Evolutionary conservation across 2,113 vertebrate species (phyloP), one percentile per base, ranked within the genome.

Genomic region (Taxidea taxus): DNA sequence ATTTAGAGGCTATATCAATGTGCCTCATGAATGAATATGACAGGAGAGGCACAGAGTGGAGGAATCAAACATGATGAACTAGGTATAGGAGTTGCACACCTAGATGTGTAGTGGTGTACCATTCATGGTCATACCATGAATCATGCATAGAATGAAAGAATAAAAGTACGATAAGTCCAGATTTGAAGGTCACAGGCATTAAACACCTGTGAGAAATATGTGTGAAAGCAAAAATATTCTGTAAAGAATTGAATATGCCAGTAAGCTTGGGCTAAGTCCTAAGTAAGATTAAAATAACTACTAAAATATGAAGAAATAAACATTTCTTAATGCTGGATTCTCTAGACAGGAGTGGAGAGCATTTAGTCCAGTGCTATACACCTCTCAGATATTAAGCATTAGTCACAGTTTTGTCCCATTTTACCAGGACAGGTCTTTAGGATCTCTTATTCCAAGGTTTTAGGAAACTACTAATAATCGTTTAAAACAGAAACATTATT

Each of bases 321-420:
- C 64, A n/a, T 86, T 80, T 3, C 37, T 42, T 62, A 91, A 37
- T 39, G 4, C 3, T 8, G 7, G 16, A 29, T 81, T 56, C 39
- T 80, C 29, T 64, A 70, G 49, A 74, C 4, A 75, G 42, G 4
- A 54, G 47, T 15, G 72, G 9, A 58, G 90, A 91, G 27, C 1
- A 37, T 20, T 16, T 6, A 74, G 7, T 13, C 0, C 23, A 72
- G 7, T 20, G 2, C 27, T 66, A 12, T 1, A 42, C 0, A 15
- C 20, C 42, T 80, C n/a, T 87, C 56, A 83, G 16, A 77, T 70
- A 54, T 1, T 68, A 6, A 87, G 27, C 31, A 78, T 56, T 58
- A n/a, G 12, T 68, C 29, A 84, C 11, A 82, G 4, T 7, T 75
- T 1, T 51, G 6, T 39, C 14, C 23, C 29, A 81, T 12, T 62